Conservation (phyloP, 2,888 invertebrate genomes). For the Aelia acuminata region DNA sequence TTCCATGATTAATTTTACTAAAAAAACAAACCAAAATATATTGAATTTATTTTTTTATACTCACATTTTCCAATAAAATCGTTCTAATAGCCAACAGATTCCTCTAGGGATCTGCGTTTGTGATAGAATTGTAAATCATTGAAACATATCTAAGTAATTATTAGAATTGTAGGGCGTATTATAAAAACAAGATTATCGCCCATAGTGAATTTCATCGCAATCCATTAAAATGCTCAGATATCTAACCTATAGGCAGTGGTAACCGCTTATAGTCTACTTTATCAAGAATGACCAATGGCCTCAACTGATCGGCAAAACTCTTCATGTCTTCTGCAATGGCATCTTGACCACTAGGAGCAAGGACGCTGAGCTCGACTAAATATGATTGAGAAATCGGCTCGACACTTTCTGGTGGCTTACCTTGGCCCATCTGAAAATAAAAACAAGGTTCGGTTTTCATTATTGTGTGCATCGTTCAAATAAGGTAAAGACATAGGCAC, state of each 20-base stretch:
- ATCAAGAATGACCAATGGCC: conserved; percentile 91
- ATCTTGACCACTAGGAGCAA: conserved; percentile 93
- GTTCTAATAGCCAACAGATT: too few species aligned
- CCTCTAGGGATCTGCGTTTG: too few species aligned
- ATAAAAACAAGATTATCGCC: too few species aligned
- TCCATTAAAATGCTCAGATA: not conserved
- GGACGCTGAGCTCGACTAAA: conserved; percentile 91
- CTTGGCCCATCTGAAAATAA: conserved; percentile 75
- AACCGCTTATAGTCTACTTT: conserved; percentile 92
- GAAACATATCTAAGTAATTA: too few species aligned
- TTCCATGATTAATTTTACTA: too few species aligned
- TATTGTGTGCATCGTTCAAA: not conserved
- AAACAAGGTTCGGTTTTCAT: not conserved
- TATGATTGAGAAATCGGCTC: conserved; percentile 94
- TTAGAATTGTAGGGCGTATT: too few species aligned
- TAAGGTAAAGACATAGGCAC: not conserved
- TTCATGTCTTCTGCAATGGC: conserved; percentile 97
- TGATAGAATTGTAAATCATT: too few species aligned
- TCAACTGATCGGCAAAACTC: conserved; percentile 92
- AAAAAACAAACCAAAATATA: too few species aligned
- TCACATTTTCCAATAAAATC: too few species aligned
- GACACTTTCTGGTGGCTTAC: conserved; percentile 78
- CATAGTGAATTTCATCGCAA: too few species aligned
- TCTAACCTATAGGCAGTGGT: conserved; percentile 67
- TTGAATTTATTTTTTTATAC: too few species aligned